Base-by-base conservation (phyloP, 2,888 invertebrate species). In the Coronaproctus castanopsis region DNA sequence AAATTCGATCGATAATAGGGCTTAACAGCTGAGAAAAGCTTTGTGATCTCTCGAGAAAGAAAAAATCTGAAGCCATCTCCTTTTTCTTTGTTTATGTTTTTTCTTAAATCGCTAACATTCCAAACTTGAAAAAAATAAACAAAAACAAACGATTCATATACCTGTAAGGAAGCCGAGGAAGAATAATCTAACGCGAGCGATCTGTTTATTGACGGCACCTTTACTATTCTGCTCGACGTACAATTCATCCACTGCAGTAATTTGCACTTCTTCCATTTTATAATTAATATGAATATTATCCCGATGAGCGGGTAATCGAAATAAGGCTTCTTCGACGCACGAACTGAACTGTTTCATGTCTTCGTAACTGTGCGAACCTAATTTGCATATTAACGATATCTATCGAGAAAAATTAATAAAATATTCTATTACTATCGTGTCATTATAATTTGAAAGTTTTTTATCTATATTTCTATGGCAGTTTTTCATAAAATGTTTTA, bases 181-280 rank as follows among this genome's bases (percentile, higher is more conserved):
- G 77, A 97, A 97, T 10, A 98, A 74, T 18, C 98, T 76, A 21
- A 97, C 96, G 55, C 98, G 78, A 0, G 95, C 96, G 64, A 93
- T 89, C 74, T 97, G 97, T 68, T 85, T 86, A 5, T 83, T 78
- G 54, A 92, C 82, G 57, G 80, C 79, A 58, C 92, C 93, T 68
- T 85, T 84, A 18, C 81, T 78, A 70, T 84, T 87, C 71, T 90
- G 90, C 69, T 92, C 90, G 21, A 90, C 89, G 71, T 84, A 85
- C 53, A 91, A 76, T 74, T 92, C 92, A 71, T 92, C 92, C n/a
- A 91, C 90, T 0, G 87, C 86, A 3, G 88, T 88, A 62, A 92
- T 81, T 71, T 93, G 93, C 3, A 95, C 89, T 74, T 95, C 95
- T 70, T 96, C 93, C 80, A 91, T 89, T 74, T 93, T 95, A 73